Conservation (phyloP, 2,113 vertebrate species). For the Oryzias javanicus region DNA sequence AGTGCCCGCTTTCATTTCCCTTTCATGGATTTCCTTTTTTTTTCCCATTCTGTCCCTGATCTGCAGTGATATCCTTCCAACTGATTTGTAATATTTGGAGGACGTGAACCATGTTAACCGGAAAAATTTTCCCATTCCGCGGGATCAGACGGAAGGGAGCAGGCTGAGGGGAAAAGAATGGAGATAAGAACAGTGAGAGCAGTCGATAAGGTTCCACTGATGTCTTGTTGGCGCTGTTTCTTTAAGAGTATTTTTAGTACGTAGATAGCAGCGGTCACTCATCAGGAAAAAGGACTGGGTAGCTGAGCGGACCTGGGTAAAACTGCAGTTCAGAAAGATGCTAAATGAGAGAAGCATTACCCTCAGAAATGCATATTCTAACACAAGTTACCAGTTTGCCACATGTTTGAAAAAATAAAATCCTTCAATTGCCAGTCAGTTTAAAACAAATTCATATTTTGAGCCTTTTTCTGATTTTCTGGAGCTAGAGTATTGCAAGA, state of each 20-base stretch:
- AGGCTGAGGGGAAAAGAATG: neutral
- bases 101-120: slow-evolving; percentile 55
- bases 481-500: slow-evolving; percentile 22
- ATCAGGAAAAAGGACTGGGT: slow-evolving; percentile 65
- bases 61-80: slow-evolving; percentile 62
- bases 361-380: slow-evolving; percentile 42
- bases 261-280: slow-evolving; percentile 75
- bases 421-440: neutral
- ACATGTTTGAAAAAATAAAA: slow-evolving; percentile 9
- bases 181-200: slow-evolving; percentile 33
- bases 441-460: neutral
- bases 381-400: slow-evolving; percentile 24
- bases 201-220: slow-evolving; percentile 19
- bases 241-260: slow-evolving; percentile 84
- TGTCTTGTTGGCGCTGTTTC: slow-evolving; percentile 57
- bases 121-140: slow-evolving; percentile 38
- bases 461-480: slow-evolving; percentile 1
- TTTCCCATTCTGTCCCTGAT: slow-evolving; percentile 45
- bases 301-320: slow-evolving; percentile 60
- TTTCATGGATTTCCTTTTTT: slow-evolving; percentile 16
- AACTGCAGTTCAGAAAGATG: slow-evolving; percentile 60
- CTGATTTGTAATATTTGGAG: slow-evolving; percentile 67
- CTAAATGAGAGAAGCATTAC: slow-evolving; percentile 62
- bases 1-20: slow-evolving; percentile 2
- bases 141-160: neutral